phyloP scores from a whole-genome alignment of 2,113 vertebrate species.

The Leucopsar rothschildi region DNA sequence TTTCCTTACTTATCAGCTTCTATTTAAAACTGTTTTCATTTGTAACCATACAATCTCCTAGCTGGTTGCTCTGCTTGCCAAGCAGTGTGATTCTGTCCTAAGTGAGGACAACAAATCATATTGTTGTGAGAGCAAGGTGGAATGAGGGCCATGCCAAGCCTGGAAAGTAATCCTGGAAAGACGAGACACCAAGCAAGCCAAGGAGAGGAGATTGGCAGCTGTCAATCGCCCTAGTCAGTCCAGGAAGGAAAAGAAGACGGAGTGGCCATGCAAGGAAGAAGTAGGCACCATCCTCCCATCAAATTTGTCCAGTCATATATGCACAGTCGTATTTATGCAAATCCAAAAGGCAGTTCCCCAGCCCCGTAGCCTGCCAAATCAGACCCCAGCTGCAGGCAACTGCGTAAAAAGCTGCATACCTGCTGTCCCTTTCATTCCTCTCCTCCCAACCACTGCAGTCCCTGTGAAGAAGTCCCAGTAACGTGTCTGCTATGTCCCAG shows the following conservation, averaged over 20 bases:
- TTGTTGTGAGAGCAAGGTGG: background rate
- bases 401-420: conserved; percentile 47
- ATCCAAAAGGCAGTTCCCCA: conserved; percentile 26
- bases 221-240: background rate
- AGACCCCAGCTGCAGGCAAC: conserved; percentile 34
- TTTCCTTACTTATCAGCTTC: background rate
- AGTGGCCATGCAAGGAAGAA: conserved; percentile 39
- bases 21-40: background rate
- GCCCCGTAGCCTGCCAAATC: background rate
- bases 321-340: background rate
- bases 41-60: background rate
- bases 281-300: background rate
- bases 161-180: conserved; percentile 21
- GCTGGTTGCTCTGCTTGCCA: background rate
- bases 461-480: conserved; percentile 55
- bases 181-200: conserved; percentile 12
- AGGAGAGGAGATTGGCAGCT: background rate
- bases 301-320: background rate
- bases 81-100: background rate
- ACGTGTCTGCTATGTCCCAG: conserved; percentile 38
- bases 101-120: background rate
- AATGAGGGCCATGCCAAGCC: conserved; percentile 13
- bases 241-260: conserved; percentile 4
- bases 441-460: conserved; percentile 57
- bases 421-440: conserved; percentile 51